These are phyloP conservation scores for Eurystomus glaucurus DNA, from an alignment of 2,797 vertebrate species.

Conservation along the genomic window DNA sequence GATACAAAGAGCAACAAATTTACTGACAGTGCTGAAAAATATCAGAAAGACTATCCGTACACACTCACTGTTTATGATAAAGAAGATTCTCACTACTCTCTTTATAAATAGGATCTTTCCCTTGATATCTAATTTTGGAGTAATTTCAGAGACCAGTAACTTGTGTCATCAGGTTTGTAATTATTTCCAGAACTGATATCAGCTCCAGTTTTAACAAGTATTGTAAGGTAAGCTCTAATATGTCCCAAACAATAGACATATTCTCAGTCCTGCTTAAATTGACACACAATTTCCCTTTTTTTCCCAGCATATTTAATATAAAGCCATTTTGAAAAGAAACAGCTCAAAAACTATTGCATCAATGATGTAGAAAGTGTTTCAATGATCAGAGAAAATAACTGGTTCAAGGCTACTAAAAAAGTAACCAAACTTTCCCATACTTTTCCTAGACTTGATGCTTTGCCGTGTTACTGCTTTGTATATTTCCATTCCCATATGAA, in stretches of 20 bases:
- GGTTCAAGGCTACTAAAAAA: not conserved
- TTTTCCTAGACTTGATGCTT: not conserved
- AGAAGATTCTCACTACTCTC: not conserved
- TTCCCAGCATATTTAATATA: not conserved
- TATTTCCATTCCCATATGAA: not conserved
- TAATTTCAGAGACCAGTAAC: not conserved
- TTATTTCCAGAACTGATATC: constrained; percentile 39
- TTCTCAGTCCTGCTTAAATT: not conserved
- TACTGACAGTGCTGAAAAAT: not conserved
- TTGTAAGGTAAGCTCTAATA: not conserved
- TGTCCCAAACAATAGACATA: not conserved
- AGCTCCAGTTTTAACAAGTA: not conserved
- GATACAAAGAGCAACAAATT: not conserved
- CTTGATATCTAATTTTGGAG: not conserved
- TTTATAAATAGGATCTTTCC: not conserved
- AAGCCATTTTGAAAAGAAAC: not conserved
- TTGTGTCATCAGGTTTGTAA: not conserved
- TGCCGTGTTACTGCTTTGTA: not conserved
- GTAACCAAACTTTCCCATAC: not conserved
- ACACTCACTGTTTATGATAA: not conserved
- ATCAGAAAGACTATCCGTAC: not conserved
- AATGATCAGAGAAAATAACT: not conserved
- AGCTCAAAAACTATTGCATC: not conserved
- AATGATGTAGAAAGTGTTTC: not conserved
- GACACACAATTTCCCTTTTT: not conserved